These are phyloP conservation scores for Baronia brevicornis DNA, from an alignment of 2,888 invertebrate species.

Conservation along the genomic window DNA sequence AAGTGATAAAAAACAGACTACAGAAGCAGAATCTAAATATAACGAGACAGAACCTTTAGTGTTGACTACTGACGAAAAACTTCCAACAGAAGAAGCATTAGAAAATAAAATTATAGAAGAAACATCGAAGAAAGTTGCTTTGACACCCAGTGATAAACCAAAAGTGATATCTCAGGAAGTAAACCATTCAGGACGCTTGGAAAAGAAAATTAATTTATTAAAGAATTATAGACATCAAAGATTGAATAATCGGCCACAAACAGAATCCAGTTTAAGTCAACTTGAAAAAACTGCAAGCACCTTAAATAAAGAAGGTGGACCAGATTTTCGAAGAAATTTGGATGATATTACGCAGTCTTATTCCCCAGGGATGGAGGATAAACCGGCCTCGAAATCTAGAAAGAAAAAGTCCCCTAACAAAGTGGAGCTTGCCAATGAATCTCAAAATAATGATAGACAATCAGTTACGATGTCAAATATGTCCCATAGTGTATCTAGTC, in stretches of 20 bases:
- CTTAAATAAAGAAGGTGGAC: constrained; percentile 58
- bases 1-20: constrained; percentile 17
- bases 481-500: constrained; percentile 65
- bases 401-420: constrained; percentile 64
- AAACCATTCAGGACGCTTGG: constrained; percentile 36
- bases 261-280: constrained; percentile 61
- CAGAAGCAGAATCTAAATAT: constrained; percentile 23
- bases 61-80: constrained; percentile 61
- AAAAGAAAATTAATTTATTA: constrained; percentile 59
- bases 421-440: constrained; percentile 35
- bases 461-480: constrained; percentile 32
- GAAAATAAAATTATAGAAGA: constrained; percentile 41
- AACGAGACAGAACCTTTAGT: constrained; percentile 36
- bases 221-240: constrained; percentile 71
- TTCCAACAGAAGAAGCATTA: constrained; percentile 56
- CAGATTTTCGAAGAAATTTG: constrained; percentile 63
- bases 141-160: constrained; percentile 17
- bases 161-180: constrained; percentile 24
- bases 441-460: constrained; percentile 34
- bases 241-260: constrained; percentile 41
- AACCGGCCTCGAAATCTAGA: constrained; percentile 43
- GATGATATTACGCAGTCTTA: constrained; percentile 71
- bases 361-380: constrained; percentile 58
- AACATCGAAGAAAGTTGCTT: constrained; percentile 20
- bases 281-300: constrained; percentile 62